Conservation (phyloP, 2,113 vertebrate species). For the Phaethon lepturus region DNA sequence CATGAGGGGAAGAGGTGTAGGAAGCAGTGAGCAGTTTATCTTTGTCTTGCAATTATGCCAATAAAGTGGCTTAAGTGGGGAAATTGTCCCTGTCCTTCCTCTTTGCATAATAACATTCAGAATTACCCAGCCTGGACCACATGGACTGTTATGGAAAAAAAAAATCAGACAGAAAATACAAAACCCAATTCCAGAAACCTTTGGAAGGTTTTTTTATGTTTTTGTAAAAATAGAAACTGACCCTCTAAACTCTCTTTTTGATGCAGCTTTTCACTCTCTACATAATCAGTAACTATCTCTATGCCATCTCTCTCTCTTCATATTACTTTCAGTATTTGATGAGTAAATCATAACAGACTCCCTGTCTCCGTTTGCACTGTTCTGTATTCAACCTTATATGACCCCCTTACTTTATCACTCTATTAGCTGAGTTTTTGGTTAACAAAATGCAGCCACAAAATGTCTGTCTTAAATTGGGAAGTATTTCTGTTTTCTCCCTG, state of each 20-base stretch:
- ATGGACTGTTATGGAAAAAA: not conserved
- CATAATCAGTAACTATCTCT: not conserved
- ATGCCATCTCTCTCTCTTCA: not conserved
- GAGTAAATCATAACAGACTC: not conserved
- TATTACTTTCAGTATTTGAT: not conserved
- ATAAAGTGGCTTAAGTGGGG: not conserved
- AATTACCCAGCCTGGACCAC: not conserved
- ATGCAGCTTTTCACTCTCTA: not conserved
- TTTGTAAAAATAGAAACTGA: not conserved
- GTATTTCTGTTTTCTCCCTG: not conserved
- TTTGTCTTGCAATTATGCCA: not conserved
- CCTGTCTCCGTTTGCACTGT: not conserved
- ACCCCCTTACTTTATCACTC: not conserved
- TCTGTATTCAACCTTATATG: not conserved
- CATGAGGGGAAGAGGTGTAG: not conserved
- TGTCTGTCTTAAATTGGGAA: not conserved
- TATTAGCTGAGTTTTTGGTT: not conserved
- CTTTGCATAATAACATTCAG: not conserved
- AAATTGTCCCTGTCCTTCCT: conserved; percentile 15
- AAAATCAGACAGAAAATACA: not conserved
- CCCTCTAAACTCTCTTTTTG: not conserved
- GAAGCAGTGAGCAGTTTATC: not conserved
- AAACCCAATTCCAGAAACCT: not conserved
- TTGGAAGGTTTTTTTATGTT: not conserved
- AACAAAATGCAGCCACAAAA: not conserved